Evolutionary conservation across 2,113 vertebrate genomes (phyloP), one percentile per base, ranked within the genome.

Genomic region (Pangasianodon gigas): DNA sequence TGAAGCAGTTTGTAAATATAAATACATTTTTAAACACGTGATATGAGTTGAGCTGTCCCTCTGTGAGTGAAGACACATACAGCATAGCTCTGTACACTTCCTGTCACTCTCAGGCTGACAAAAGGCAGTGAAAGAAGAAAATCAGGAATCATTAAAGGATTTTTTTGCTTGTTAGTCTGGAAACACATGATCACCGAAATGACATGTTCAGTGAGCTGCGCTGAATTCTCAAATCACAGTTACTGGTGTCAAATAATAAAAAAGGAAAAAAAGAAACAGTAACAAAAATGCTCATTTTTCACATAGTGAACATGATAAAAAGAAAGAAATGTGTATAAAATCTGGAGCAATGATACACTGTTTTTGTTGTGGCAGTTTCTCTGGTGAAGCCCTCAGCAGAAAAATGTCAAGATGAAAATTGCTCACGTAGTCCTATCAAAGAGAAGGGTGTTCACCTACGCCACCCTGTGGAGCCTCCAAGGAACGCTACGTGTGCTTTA

Each of bases 141-240:
- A 89, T 93, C 94, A 95, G 96, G 96, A 96, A 96, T 96, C 95
- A 95, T 95, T 92, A 91, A 93, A 91, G 93, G 93, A 75, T 92
- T 87, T 91, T 91, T 94, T 89, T 86, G 51, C 91, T 91, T 89
- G 71, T 92, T 92, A 92, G 87, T 93, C 90, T 92, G 95, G 94
- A 95, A 95, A 94, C 91, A 93, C 90, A 85, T 87, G 87, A 91
- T 90, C 90, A 92, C 74, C 67, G 60, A 89, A 87, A 80, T 89
- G 90, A 88, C 87, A 79, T 93, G 93, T 92, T 94, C 88, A 93
- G 92, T 93, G 93, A 95, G 95, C 95, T 96, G 96, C 95, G 91
- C 94, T 93, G 91, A 94, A 94, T 93, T 93, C 89, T 92, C 81
- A 91, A 87, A 95, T 95, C 94, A 95, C 94, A 95, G 92, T 94